Conservation (phyloP, 1,140 invertebrate species). For the Megalonaias nervosa region DNA sequence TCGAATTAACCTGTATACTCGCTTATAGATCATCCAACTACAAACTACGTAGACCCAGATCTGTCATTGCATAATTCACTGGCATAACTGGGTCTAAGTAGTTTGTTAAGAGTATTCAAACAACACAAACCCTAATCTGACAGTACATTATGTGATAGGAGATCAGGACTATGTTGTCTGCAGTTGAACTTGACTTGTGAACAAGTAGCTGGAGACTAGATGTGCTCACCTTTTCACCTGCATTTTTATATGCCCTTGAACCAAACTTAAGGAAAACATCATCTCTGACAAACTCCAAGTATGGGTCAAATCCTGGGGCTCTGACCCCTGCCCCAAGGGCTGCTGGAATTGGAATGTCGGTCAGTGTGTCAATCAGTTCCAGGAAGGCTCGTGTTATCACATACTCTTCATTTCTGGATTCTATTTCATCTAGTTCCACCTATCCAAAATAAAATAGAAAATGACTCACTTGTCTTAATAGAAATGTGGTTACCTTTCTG, state of each 20-base stretch:
- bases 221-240: conserved; percentile 78
- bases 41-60: no score
- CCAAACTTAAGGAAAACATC: conserved; percentile 85
- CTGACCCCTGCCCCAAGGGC: conserved; percentile 85
- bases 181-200: no score
- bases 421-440: conserved; percentile 82
- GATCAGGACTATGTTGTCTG: no score
- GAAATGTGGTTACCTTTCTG: no score
- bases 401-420: conserved; percentile 84
- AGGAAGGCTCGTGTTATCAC: conserved; percentile 80
- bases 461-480: conserved; percentile 24
- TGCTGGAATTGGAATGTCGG: conserved; percentile 81
- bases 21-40: no score
- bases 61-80: no score
- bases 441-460: conserved; percentile 36
- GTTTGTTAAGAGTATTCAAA: no score
- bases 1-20: no score
- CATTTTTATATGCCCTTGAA: conserved; percentile 83
- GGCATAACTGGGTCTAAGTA: no score
- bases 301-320: conserved; percentile 91
- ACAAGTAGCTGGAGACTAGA: no score
- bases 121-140: no score
- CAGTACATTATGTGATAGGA: no score
- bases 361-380: conserved; percentile 82
- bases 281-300: conserved; percentile 86